Percentiles rank a stretch among this genome's conserved stretches.
phyloP scores from a whole-genome alignment of 1,140 invertebrate genomes.

The Magallana ariakensis region DNA sequence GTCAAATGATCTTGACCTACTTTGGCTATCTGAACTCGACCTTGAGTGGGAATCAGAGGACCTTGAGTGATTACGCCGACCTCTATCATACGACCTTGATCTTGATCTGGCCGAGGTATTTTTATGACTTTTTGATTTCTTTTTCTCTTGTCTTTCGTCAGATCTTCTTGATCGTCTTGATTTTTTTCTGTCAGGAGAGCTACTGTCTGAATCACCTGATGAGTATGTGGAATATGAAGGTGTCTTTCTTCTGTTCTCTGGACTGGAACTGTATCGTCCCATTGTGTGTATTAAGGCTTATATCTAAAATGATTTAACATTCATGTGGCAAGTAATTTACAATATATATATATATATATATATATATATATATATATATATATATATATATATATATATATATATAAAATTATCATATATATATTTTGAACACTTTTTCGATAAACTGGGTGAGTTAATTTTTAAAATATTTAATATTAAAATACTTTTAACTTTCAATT shows the following conservation, averaged over 20 bases:
- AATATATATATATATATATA: too few species aligned
- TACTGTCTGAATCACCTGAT: background rate
- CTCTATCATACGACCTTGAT: slow-evolving; percentile 24
- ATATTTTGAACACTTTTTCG: too few species aligned
- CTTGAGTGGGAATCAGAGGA: background rate
- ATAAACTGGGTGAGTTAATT: too few species aligned
- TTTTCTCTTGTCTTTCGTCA: background rate
- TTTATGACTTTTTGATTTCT: background rate
- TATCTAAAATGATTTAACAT: too few species aligned
- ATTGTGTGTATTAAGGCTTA: background rate
- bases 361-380: too few species aligned
- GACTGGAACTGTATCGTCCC: slow-evolving; percentile 3
- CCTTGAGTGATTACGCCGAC: background rate
- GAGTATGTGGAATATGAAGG: background rate
- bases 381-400: too few species aligned
- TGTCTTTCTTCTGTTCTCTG: background rate
- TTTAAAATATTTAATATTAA: too few species aligned
- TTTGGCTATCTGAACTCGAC: background rate
- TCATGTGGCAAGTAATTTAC: too few species aligned
- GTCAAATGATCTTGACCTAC: slow-evolving; percentile 21
- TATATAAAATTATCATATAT: too few species aligned
- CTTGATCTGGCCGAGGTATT: background rate
- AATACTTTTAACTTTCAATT: too few species aligned
- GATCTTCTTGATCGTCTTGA: slow-evolving; percentile 5
- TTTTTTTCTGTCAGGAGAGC: background rate